Base-by-base conservation (phyloP, 2,888 invertebrate species). In the Pardosa pseudoannulata region DNA sequence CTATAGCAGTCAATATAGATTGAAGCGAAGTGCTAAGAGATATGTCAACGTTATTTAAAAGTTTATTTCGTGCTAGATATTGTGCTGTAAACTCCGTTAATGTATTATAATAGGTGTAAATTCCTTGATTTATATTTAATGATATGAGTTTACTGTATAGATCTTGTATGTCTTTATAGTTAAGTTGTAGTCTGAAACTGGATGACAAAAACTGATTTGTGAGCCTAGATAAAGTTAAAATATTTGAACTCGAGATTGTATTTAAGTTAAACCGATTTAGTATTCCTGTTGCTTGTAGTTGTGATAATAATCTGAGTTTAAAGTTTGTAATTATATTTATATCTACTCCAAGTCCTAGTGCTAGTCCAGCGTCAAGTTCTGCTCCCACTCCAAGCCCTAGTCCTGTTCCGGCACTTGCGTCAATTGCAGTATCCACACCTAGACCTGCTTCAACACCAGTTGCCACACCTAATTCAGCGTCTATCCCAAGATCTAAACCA, bases 381-480 rank as follows among this genome's bases (percentile, higher is more conserved):
- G 46, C n/a, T 13, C 11, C 46, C 16, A 46, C 16, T 46, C 46
- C 46, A 16, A 46, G 9, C 2, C 46, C 46, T 16, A 46, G 2
- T 2, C n/a, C 78, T 7, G 70, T 29, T 32, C 65, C 74, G 7
- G 46, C 32, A 19, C 67, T 73, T 50, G 50, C 13, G 16, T 50
- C 72, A 5, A 67, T 67, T 1, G 9, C 46, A 46, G 46, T 16
- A 16, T 16, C 46, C 2, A 46, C 46, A 56, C n/a, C 68, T 46
- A 46, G 73, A 11, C 31, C 28, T 28, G 70, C 23, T 13, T 46
- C n/a, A 16, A 16, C 13, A 16, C 2, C 46, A 9, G 16, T 16
- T 16, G 2, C 46, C 5, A 46, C n/a, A 46, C n/a, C 46, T 7
- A 46, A 2, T 13, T 2, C 46, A 46, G 46, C 46, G 2, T 46